A percentile compares a stretch with the other conserved stretches of the same genome.
Conservation (phyloP, 2,113 vertebrate genomes). For the Ellobius talpinus region DNA sequence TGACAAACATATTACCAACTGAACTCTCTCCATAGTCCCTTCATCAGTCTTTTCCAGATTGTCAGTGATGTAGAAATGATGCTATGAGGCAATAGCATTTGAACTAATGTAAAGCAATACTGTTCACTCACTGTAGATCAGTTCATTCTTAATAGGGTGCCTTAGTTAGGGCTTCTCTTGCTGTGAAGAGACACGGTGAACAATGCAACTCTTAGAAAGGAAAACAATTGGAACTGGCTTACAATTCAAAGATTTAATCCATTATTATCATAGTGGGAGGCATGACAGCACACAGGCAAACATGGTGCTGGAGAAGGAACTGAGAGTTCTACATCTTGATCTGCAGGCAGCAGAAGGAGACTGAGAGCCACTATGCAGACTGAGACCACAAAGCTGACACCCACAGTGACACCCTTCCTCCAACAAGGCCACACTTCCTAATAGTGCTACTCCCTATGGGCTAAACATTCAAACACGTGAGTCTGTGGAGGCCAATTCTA, state of each 20-base stretch:
- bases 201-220: neutral
- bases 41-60: slow-evolving; percentile 14
- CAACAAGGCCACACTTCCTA: neutral
- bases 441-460: neutral
- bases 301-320: neutral
- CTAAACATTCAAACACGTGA: neutral
- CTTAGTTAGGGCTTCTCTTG: too few species aligned
- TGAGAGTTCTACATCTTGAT: neutral
- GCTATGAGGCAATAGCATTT: slow-evolving; percentile 34
- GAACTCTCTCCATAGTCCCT: neutral
- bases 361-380: neutral
- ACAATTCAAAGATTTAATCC: neutral
- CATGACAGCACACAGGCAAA: neutral
- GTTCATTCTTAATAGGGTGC: neutral
- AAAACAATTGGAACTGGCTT: neutral
- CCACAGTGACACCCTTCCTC: neutral
- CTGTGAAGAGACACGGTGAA: too few species aligned
- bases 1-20: neutral
- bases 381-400: neutral
- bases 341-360: neutral
- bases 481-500: neutral
- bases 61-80: slow-evolving; percentile 5
- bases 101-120: slow-evolving; percentile 33
- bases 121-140: neutral
- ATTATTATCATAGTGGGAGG: neutral